Conservation (phyloP, 1,140 invertebrate species). For the Drosophila sp. region DNA sequence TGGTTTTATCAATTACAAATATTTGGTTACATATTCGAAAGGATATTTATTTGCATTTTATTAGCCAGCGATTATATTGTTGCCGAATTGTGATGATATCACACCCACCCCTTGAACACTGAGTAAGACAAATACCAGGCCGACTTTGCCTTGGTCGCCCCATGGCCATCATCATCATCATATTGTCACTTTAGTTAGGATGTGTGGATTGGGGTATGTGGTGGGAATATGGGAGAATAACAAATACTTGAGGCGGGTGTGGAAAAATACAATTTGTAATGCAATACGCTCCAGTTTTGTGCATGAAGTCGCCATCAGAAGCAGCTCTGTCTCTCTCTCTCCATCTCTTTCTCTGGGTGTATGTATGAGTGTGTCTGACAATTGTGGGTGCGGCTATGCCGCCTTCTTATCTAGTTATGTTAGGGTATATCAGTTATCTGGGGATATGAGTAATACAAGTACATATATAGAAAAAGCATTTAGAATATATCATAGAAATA, state of each 20-base stretch:
- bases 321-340: not conserved
- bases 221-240: slow-evolving; percentile 33
- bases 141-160: slow-evolving; percentile 40
- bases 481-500: slow-evolving; percentile 2
- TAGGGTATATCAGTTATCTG: slow-evolving; percentile 10
- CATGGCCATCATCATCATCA: slow-evolving; percentile 37
- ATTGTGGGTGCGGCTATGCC: slow-evolving; percentile 4
- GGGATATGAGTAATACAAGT: not conserved
- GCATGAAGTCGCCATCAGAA: slow-evolving; percentile 51
- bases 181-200: slow-evolving; percentile 37
- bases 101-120: slow-evolving; percentile 34
- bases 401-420: slow-evolving; percentile 14
- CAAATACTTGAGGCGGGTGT: slow-evolving; percentile 50
- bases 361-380: not conserved
- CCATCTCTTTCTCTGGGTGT: not conserved
- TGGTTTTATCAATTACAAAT: slow-evolving; percentile 38
- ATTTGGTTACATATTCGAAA: slow-evolving; percentile 20
- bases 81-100: slow-evolving; percentile 78
- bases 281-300: slow-evolving; percentile 67
- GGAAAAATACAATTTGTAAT: slow-evolving; percentile 77
- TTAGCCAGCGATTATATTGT: slow-evolving; percentile 69
- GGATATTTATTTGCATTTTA: slow-evolving; percentile 74
- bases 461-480: not conserved
- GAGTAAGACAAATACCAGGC: slow-evolving; percentile 27
- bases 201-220: slow-evolving; percentile 11